These are phyloP conservation scores for Habroteleia sp. DNA, from an alignment of 2,888 invertebrate genomes.

Conservation along the genomic window DNA sequence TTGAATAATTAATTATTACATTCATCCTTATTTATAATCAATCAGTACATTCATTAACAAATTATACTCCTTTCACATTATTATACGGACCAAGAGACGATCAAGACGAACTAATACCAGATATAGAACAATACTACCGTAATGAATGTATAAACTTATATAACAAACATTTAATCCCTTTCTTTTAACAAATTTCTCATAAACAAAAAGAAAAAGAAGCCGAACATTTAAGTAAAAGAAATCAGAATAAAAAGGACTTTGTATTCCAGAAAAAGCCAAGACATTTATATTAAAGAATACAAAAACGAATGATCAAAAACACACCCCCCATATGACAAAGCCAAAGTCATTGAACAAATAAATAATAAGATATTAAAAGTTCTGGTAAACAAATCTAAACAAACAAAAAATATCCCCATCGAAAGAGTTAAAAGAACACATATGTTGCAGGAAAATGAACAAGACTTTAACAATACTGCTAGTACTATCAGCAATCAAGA, in stretches of 20 bases:
- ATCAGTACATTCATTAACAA: slow-evolving; percentile 5
- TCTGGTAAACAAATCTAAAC: slow-evolving; percentile 3
- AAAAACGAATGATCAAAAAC: slow-evolving; percentile 6
- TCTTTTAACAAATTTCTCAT: neutral
- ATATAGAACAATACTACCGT: slow-evolving; percentile 2
- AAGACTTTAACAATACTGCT: neutral
- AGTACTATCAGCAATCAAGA: neutral
- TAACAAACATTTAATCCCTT: neutral
- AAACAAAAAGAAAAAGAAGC: slow-evolving; percentile 3
- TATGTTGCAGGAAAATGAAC: slow-evolving; percentile 13
- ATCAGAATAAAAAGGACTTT: neutral
- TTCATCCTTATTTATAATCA: slow-evolving; percentile 1
- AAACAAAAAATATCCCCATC: too few relatives aligned
- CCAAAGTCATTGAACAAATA: slow-evolving; percentile 11
- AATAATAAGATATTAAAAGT: slow-evolving; percentile 8
- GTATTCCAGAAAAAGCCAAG: neutral
- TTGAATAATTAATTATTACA: slow-evolving; percentile 3
- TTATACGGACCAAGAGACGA: neutral
- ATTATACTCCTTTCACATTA: too few relatives aligned
- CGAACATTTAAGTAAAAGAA: neutral
- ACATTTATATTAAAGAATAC: slow-evolving; percentile 3
- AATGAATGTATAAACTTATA: neutral
- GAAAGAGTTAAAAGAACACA: too few relatives aligned
- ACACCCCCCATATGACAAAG: slow-evolving; percentile 4
- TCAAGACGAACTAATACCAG: neutral